Percentiles rank a stretch among this genome's conserved stretches.
phyloP scores from a whole-genome alignment of 2,797 vertebrate genomes.

The Carapus acus region DNA sequence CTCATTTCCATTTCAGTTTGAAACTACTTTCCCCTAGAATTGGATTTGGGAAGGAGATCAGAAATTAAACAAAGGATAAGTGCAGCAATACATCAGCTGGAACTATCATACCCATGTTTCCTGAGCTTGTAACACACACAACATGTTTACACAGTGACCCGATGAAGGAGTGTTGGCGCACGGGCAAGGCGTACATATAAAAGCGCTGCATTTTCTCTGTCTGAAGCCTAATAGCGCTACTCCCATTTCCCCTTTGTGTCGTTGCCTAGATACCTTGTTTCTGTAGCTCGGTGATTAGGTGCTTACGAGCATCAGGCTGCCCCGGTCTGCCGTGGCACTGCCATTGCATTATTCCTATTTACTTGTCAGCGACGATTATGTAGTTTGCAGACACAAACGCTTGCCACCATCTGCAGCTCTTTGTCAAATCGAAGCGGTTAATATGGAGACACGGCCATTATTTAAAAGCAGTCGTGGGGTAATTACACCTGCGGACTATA shows the following conservation, averaged over 20 bases:
- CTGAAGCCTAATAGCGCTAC: slow-evolving; percentile 19
- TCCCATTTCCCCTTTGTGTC: slow-evolving; percentile 23
- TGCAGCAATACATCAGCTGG: neutral
- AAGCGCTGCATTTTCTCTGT: slow-evolving; percentile 16
- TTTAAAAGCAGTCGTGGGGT: slow-evolving; percentile 2
- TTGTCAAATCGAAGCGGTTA: neutral
- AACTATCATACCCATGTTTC: neutral
- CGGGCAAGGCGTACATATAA: slow-evolving; percentile 17
- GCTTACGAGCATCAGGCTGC: slow-evolving; percentile 51
- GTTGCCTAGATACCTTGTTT: slow-evolving; percentile 60
- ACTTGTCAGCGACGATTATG: neutral
- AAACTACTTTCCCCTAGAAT: neutral
- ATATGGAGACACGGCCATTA: neutral
- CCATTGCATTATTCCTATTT: slow-evolving; percentile 13
- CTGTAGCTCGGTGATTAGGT: slow-evolving; percentile 53
- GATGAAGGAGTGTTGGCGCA: neutral
- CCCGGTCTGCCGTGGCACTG: slow-evolving; percentile 13
- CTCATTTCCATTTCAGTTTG: slow-evolving; percentile 6
- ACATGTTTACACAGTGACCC: slow-evolving; percentile 3
- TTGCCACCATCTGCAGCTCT: neutral
- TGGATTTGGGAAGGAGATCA: slow-evolving; percentile 5
- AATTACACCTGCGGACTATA: neutral
- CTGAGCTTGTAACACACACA: neutral
- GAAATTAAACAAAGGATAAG: neutral
- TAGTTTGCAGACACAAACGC: neutral